Percentiles rank a stretch among this genome's conserved stretches.
These are phyloP conservation scores for Hydrocynus forskahlii DNA, from an alignment of 2,797 vertebrate genomes.

Conservation along the genomic window DNA sequence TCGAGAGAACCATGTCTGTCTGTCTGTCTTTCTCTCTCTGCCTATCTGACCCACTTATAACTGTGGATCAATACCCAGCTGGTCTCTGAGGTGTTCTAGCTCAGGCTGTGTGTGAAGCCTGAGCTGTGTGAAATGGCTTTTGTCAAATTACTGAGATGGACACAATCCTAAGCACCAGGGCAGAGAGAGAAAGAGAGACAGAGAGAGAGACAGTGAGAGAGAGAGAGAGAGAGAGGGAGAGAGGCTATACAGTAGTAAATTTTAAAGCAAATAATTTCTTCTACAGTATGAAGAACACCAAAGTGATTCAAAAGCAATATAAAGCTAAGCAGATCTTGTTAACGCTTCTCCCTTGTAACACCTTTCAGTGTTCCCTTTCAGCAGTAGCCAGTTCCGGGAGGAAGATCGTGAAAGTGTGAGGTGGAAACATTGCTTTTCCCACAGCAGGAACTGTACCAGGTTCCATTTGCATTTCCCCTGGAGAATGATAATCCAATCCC, in stretches of 20 bases:
- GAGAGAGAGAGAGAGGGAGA: slow-evolving; percentile 24
- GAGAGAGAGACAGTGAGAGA: slow-evolving; percentile 24
- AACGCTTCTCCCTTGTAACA: neutral
- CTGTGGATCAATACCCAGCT: slow-evolving; percentile 54
- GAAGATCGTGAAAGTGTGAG: slow-evolving; percentile 12
- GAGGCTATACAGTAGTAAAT: slow-evolving; percentile 19
- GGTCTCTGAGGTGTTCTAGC: slow-evolving; percentile 51
- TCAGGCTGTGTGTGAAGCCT: slow-evolving; percentile 37
- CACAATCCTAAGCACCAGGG: slow-evolving; percentile 50
- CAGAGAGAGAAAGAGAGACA: slow-evolving; percentile 22
- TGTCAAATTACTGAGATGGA: slow-evolving; percentile 61
- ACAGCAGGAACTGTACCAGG: slow-evolving; percentile 33
- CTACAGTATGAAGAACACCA: slow-evolving; percentile 5
- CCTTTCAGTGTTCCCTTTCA: neutral
- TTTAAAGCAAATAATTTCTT: slow-evolving; percentile 43
- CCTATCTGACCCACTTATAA: slow-evolving; percentile 56
- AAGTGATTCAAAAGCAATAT: neutral
- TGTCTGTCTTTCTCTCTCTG: slow-evolving; percentile 18
- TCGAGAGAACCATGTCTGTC: slow-evolving; percentile 15
- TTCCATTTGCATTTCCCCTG: slow-evolving; percentile 48
- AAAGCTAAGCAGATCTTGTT: slow-evolving; percentile 7
- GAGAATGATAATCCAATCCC: slow-evolving; percentile 50
- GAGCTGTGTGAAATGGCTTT: slow-evolving; percentile 60
- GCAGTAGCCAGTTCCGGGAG: slow-evolving; percentile 12
- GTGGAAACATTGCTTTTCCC: slow-evolving; percentile 33